Evolutionary conservation across 2,888 invertebrate species (phyloP), one percentile per base, ranked within the genome.

Genomic region (Lithodes maja): DNA sequence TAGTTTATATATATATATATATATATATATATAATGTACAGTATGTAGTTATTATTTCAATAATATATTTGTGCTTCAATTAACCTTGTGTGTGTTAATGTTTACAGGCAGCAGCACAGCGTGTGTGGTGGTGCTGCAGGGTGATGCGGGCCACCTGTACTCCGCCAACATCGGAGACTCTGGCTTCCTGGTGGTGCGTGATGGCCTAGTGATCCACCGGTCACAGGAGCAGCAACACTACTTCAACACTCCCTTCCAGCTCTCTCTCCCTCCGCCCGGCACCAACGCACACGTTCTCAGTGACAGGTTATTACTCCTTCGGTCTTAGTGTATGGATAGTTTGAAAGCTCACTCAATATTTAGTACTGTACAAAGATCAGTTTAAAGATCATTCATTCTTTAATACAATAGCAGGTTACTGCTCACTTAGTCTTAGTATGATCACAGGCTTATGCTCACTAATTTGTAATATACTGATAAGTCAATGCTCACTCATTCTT

Each of bases 101-200:
- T 82, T 85, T 93, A 54, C 94, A 97, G 98, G 99, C 93, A 99
- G 99, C 94, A 99, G 99, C 94, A 99, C 99, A 92, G 99, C 99
- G 1, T 99, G 99, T 94, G 97, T 99, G 89, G 97, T 99, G 93
- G 96, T 99, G 92, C 95, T 99, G 91, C 98, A 98, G 94, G 96
- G 97, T 92, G 97, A 97, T 93, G 98, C 97, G 93, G 96, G 96
- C 93, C 97, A 96, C 92, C 96, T 99, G 93, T 98, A 98, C 93
- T 97, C 99, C 15, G 99, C 99, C 84, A 99, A 99, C 94, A 97
- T 99, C 92, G 99, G 99, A n/a, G 99, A 99, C 94, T 99, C 99
- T 93, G 99, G 99, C 15, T 99, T 98, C 94, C 96, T 99, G 95
- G 97, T 99, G 85, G 97, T 98, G 87, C 95, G 98, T 50, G 95